Evolutionary conservation across 2,113 vertebrate species (phyloP), one percentile per base, ranked within the genome.

Genomic region (Mohoua ochrocephala): DNA sequence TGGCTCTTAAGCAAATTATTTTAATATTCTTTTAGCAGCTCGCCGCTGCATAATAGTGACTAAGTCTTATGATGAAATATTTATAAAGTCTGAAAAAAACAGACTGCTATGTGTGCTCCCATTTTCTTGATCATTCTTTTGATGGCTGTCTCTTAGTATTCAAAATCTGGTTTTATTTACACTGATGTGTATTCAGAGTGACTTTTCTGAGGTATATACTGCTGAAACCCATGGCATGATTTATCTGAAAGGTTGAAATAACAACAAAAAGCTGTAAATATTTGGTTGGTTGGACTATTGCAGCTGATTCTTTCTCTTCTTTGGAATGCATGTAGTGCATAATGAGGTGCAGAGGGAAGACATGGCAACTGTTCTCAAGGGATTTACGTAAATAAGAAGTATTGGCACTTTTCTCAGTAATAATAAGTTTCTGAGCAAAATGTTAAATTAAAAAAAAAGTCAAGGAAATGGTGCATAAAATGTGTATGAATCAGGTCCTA

Each of bases 381-480:
- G 54, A 54, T 95, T 93, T 50, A 63, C 56, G 7, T 78, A 96
- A 78, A 95, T 95, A 71, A 95, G 52, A 93, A 95, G 56, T 88
- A 96, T 94, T 89, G 85, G 35, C 49, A 80, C 87, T 96, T 96
- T 88, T 24, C 80, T 64, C 42, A 39, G 74, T 80, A 91, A 90
- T 76, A 67, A 67, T 77, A 85, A 91, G 49, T 91, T 93, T 84
- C 74, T 82, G 37, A 97, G 41, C 44, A 93, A 97, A 95, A 84
- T 84, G n/a, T 94, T 91, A 92, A 45, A 60, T 78, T 67, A 57
- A 77, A 74, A 68, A 68, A 77, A 37, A 30, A 86, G 31, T 45
- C 16, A 79, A 93, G 69, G 87, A 97, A 98, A 96, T 97, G 53
- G 27, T 93, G 82, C 88, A 95, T 92, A 96, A 97, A 95, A 93